phyloP scores from a whole-genome alignment of 2,888 invertebrate species.

The Coelopa pilipes region DNA sequence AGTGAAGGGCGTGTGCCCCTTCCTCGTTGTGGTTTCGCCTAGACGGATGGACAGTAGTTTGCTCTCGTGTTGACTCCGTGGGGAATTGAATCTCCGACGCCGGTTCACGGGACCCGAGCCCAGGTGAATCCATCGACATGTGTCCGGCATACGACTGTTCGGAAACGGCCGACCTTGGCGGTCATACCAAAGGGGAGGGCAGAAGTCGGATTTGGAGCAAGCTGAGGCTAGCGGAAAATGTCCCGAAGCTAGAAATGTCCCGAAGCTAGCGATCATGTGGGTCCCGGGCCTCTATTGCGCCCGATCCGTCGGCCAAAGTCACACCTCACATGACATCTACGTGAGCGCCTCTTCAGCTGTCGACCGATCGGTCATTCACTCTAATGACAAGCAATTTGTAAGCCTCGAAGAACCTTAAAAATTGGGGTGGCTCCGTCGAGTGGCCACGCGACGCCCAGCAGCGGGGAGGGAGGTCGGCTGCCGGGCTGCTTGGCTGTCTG shows the following conservation, averaged over 20 bases:
- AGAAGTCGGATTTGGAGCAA: no score
- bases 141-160: not conserved
- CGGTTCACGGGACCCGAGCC: not conserved
- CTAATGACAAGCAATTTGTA: constrained; percentile 24
- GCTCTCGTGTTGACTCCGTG: constrained; percentile 47
- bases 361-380: constrained; percentile 19
- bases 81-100: constrained; percentile 39
- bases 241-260: no score
- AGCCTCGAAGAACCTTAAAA: constrained; percentile 11
- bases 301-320: not conserved
- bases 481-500: no score
- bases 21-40: not conserved
- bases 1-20: not conserved
- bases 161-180: no score
- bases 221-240: no score
- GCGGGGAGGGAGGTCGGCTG: no score
- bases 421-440: not conserved
- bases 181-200: no score
- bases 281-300: no score
- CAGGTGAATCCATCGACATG: not conserved
- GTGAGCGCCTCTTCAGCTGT: constrained; percentile 5
- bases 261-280: no score
- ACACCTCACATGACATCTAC: constrained; percentile 23
- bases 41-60: constrained; percentile 43
- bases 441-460: not conserved